Percentiles rank a stretch among this genome's conserved stretches.
phyloP scores from a whole-genome alignment of 2,113 vertebrate genomes.

The Leptosomus discolor region DNA sequence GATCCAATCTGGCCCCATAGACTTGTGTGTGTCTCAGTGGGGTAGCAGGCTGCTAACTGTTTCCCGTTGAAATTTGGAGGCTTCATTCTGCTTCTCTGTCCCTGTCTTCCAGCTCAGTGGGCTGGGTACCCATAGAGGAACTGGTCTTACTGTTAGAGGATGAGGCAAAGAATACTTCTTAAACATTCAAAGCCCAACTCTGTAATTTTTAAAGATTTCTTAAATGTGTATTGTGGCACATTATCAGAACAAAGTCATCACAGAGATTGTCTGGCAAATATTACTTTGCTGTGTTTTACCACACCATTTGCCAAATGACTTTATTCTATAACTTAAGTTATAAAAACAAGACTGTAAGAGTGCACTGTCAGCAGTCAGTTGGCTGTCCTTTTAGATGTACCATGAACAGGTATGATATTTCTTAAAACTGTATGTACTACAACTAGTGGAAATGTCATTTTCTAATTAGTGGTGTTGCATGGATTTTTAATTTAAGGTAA shows the following conservation, averaged over 20 bases:
- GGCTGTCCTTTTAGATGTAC: not conserved
- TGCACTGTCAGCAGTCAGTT: not conserved
- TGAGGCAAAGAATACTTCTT: not conserved
- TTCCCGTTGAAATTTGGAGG: not conserved
- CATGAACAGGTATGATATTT: not conserved
- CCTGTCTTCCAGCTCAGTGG: not conserved
- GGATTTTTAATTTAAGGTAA: not conserved
- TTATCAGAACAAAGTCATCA: not conserved
- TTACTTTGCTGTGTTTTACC: not conserved
- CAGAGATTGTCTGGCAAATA: not conserved
- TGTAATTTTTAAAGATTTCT: not conserved
- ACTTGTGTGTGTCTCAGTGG: not conserved
- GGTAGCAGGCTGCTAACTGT: not conserved
- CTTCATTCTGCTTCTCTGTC: not conserved
- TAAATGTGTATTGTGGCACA: not conserved
- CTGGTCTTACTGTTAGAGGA: not conserved
- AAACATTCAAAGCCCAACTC: not conserved
- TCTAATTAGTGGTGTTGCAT: not conserved
- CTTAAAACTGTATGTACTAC: not conserved
- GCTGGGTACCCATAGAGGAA: not conserved
- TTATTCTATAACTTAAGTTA: not conserved
- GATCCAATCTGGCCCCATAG: not conserved
- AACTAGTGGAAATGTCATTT: not conserved
- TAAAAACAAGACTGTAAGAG: not conserved
- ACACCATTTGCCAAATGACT: not conserved